Conservation (phyloP, 1,140 invertebrate genomes). For the Cheumatopsyche charites region DNA sequence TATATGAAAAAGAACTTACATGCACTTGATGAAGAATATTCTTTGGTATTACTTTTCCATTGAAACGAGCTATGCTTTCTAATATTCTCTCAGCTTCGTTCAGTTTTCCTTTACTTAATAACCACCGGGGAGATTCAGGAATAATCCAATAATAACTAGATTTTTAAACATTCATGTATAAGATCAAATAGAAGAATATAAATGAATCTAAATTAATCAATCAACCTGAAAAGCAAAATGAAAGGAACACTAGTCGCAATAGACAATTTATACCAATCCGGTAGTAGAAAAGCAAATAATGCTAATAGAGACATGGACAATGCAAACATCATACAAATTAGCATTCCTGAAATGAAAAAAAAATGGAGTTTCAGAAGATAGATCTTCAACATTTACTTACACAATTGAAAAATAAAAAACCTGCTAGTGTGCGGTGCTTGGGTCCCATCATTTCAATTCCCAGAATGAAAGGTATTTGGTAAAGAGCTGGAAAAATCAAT, state of each 20-base stretch:
- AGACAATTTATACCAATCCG: constrained; percentile 71
- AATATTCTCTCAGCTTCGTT: constrained; percentile 75
- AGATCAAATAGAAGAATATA: no score
- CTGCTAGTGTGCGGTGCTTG: constrained; percentile 69
- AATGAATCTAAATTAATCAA: constrained; percentile 1
- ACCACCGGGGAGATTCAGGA: constrained; percentile 85
- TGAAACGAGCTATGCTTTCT: constrained; percentile 69
- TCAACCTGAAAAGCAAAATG: constrained; percentile 66
- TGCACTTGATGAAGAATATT: constrained; percentile 23
- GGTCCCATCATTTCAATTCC: constrained; percentile 74
- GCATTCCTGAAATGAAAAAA: constrained; percentile 58
- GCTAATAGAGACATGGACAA: constrained; percentile 70
- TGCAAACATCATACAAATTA: constrained; percentile 72
- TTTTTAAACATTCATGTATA: neutral
- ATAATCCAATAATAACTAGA: constrained; percentile 73
- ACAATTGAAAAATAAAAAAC: constrained; percentile 50
- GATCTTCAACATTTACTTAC: no score
- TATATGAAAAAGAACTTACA: neutral
- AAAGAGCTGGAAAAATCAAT: constrained; percentile 74
- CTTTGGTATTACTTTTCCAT: constrained; percentile 53
- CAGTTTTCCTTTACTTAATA: constrained; percentile 75
- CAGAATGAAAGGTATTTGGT: constrained; percentile 73
- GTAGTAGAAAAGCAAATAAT: constrained; percentile 66
- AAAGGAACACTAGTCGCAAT: constrained; percentile 74
- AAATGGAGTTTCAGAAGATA: neutral